phyloP scores from a whole-genome alignment of 2,888 invertebrate genomes.

The Acanthopleura granulata region DNA sequence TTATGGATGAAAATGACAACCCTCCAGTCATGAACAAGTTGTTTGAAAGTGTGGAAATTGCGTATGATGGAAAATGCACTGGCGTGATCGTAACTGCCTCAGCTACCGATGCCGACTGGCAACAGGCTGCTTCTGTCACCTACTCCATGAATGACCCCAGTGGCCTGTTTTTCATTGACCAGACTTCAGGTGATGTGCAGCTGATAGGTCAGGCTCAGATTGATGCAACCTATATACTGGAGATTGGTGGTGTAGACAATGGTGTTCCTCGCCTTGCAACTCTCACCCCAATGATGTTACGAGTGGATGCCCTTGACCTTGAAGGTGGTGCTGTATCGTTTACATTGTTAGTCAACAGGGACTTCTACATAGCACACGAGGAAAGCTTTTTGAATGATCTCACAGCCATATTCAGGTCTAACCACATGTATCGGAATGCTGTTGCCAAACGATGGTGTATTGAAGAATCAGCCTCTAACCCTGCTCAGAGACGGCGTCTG shows the following conservation, averaged over 20 bases:
- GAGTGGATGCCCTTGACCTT: not conserved
- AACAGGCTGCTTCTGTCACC: too few relatives aligned
- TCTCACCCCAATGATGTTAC: not conserved
- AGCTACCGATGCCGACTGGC: not conserved
- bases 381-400: not conserved
- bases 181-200: too few relatives aligned
- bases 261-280: too few relatives aligned
- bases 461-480: not conserved
- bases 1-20: slow-evolving; percentile 10
- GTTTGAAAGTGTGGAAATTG: not conserved
- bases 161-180: too few relatives aligned
- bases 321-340: not conserved
- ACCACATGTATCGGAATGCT: not conserved
- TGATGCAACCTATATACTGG: too few relatives aligned
- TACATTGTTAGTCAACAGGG: not conserved
- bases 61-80: not conserved
- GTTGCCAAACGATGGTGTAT: not conserved
- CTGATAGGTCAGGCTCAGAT: too few relatives aligned
- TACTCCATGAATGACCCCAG: too few relatives aligned
- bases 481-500: not conserved
- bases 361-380: not conserved
- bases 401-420: not conserved
- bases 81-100: not conserved
- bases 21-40: not conserved
- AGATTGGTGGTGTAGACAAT: too few relatives aligned